Evolutionary conservation across 2,797 vertebrate species (phyloP), one percentile per base, ranked within the genome.

Genomic region (Erethizon dorsatum): DNA sequence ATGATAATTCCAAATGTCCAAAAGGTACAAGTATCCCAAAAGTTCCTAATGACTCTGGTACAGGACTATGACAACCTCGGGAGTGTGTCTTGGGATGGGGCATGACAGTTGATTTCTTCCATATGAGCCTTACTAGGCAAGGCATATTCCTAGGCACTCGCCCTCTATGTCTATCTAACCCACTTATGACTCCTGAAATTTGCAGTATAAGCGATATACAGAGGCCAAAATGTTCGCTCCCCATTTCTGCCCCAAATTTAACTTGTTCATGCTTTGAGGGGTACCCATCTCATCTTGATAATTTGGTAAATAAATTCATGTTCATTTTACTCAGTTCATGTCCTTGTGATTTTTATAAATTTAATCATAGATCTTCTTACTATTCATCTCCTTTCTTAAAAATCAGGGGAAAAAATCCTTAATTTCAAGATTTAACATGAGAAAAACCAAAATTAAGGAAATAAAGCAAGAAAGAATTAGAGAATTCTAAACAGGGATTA

Each of bases 371-470:
- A 6, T 24, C 26, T 26, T 92, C 31, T 79, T 82, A 88, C 73
- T 80, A 71, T 61, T 92, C 26, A 83, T 54, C n/a, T 83, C 54
- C 54, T 28, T 87, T 90, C 88, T 45, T 33, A 88, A 84, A 96
- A 90, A 67, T 71, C 28, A 95, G 18, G 67, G 65, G 88, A 91
- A 65, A 52, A 92, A 90, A 73, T 78, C 28, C 12, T n/a, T 78
- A 85, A 87, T 56, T 94, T 73, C 10, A 96, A 93, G 83, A 56
- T 85, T 94, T 88, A 94, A 75, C 69, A 87, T 54, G 59, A 84
- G 37, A 79, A 90, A 80, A 75, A 92, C 11, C 80, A 92, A 94
- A 90, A 69, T 45, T 57, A 92, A 77, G 45, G 61, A 91, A 89
- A 71, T 82, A 94, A 86, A 28, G 26, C 6, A 12, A 82, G 73